Percentiles rank a stretch among this genome's conserved stretches.
These are phyloP conservation scores for Montifringilla adamsi DNA, from an alignment of 2,113 vertebrate genomes.

Conservation along the genomic window DNA sequence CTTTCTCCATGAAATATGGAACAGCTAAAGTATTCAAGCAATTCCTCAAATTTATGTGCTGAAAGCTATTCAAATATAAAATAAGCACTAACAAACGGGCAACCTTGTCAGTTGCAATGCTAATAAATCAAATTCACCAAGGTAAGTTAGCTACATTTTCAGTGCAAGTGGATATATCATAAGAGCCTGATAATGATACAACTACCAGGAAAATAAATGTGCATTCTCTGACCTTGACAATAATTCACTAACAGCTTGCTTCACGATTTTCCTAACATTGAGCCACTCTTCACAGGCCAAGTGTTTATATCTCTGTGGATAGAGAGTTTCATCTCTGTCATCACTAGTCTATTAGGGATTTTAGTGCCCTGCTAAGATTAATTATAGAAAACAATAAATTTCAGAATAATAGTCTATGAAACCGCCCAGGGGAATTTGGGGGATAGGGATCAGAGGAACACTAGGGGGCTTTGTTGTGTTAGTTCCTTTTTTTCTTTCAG, in stretches of 20 bases:
- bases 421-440: neutral
- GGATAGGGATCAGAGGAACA: neutral
- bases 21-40: slow-evolving; percentile 68
- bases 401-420: neutral
- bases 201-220: slow-evolving; percentile 72
- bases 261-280: slow-evolving; percentile 51
- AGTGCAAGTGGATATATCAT: slow-evolving; percentile 74
- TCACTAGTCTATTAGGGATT: neutral
- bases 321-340: slow-evolving; percentile 18
- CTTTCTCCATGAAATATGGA: slow-evolving; percentile 70
- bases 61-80: slow-evolving; percentile 78
- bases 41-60: slow-evolving; percentile 75
- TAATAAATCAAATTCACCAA: slow-evolving; percentile 79
- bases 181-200: slow-evolving; percentile 73
- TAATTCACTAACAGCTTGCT: slow-evolving; percentile 70
- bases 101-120: slow-evolving; percentile 73
- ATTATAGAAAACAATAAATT: neutral
- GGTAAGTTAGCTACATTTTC: slow-evolving; percentile 76
- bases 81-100: slow-evolving; percentile 74
- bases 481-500: neutral
- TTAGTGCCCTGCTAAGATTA: neutral
- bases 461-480: neutral
- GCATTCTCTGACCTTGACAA: slow-evolving; percentile 74
- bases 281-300: slow-evolving; percentile 30
- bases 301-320: slow-evolving; percentile 19